Evolutionary conservation across 2,797 vertebrate genomes (phyloP), one percentile per base, ranked within the genome.

Genomic region (Scolopax bukidnonensis): DNA sequence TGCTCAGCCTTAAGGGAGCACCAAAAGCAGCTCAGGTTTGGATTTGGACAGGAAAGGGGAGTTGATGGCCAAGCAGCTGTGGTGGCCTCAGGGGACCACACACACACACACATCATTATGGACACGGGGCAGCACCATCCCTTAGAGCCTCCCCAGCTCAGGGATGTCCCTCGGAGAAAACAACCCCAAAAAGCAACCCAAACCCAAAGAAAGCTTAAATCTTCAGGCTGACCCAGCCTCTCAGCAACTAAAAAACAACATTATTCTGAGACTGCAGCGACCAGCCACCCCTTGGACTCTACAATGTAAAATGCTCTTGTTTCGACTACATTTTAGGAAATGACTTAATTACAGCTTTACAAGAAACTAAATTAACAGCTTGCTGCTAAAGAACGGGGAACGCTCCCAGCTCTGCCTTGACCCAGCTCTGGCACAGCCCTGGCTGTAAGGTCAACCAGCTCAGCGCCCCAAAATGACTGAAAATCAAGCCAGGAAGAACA

Each of bases 231-330:
- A 33, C 16, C 64, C 11, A 10, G 36, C 45, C 41, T 28, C 45
- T 43, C 67, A 10, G 43, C 51, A 64, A 9, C 13, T 28, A 30
- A 74, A 28, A 3, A 47, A 9, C 15, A 12, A 1, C 16, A 8
- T 3, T 1, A 10, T 4, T 6, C 6, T 17, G 45, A 64, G n/a
- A 8, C 12, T 12, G 25, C 13, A 33, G 53, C 2, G 0, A 74
- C n/a, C 36, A 45, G 21, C 4, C 0, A 0, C 38, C 30, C 65
- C 24, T 16, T 5, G 8, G 20, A 12, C 30, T 59, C 51, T 16
- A 2, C 18, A 8, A 9, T 0, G 1, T 11, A 10, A 57, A 84
- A 41, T 3, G 3, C 2, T 74, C 56, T 12, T 25, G 1, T 14
- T 64, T 12, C 18, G 54, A 36, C 16, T 40, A 45, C 6, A 25